These are phyloP conservation scores for Spea multiplicata DNA, from an alignment of 2,113 vertebrate species.

Conservation along the genomic window DNA sequence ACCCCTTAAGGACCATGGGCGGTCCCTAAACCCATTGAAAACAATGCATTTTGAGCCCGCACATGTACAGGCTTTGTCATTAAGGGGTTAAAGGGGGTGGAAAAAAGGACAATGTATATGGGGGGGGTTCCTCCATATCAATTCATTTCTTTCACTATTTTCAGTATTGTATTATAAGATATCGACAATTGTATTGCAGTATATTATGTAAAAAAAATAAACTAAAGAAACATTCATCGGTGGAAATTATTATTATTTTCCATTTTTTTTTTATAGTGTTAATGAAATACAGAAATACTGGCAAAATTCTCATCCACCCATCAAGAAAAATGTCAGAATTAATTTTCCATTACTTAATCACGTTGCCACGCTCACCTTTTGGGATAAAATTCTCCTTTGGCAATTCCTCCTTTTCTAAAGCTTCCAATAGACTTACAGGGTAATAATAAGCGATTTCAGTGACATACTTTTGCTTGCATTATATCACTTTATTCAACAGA, in stretches of 20 bases:
- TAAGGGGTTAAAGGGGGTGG: too few relatives aligned
- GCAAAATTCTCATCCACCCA: neutral
- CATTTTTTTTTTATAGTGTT: neutral
- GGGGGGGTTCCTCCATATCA: too few relatives aligned
- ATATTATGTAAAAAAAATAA: neutral
- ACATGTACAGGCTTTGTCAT: too few relatives aligned
- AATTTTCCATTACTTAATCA: neutral
- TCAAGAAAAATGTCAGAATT: neutral
- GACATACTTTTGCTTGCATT: slow-evolving; percentile 12
- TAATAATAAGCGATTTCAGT: neutral
- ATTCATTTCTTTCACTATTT: too few relatives aligned
- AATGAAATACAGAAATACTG: neutral
- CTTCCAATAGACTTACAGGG: neutral
- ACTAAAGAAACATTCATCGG: neutral
- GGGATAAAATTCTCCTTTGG: neutral
- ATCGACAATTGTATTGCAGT: neutral
- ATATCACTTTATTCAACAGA: slow-evolving; percentile 5
- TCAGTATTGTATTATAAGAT: too few relatives aligned
- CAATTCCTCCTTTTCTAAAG: neutral
- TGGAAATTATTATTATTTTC: neutral
- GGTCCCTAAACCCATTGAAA: too few relatives aligned
- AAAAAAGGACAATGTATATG: too few relatives aligned
- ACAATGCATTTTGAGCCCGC: too few relatives aligned
- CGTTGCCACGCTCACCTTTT: neutral
- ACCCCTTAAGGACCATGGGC: too few relatives aligned